phyloP scores from a whole-genome alignment of 2,113 vertebrate species.

The Sander vitreus region DNA sequence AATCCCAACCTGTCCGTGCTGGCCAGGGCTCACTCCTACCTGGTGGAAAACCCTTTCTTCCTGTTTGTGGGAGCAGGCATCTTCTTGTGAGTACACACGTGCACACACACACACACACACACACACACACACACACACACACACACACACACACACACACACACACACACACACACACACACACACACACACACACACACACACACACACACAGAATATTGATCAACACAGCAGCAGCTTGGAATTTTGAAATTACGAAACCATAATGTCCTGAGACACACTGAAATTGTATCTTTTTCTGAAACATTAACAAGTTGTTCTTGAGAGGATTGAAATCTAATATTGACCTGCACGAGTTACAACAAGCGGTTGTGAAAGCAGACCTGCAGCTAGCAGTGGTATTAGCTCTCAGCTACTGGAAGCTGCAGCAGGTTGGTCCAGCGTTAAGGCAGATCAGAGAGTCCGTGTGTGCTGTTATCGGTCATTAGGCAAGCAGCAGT shows the following conservation, averaged over 20 bases:
- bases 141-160: not conserved
- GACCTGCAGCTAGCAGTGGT: conserved; percentile 45
- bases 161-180: not conserved
- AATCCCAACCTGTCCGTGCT: conserved; percentile 85
- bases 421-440: not conserved
- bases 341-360: conserved; percentile 44
- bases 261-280: conserved; percentile 4
- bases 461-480: not conserved
- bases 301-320: conserved; percentile 57
- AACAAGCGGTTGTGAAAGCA: conserved; percentile 38
- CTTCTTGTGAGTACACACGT: conserved; percentile 89
- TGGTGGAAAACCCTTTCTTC: conserved; percentile 90
- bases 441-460: not conserved
- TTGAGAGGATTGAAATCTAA: conserved; percentile 31
- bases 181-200: conserved; percentile 3
- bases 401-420: conserved; percentile 62
- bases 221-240: conserved; percentile 52
- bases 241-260: conserved; percentile 49
- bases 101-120: too few species aligned
- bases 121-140: not conserved
- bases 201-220: conserved; percentile 43
- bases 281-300: conserved; percentile 54
- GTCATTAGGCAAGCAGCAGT: not conserved
- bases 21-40: conserved; percentile 80
- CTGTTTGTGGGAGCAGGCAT: conserved; percentile 84